These are phyloP conservation scores for Heliothis virescens DNA, from an alignment of 1,140 invertebrate genomes.

Conservation along the genomic window DNA sequence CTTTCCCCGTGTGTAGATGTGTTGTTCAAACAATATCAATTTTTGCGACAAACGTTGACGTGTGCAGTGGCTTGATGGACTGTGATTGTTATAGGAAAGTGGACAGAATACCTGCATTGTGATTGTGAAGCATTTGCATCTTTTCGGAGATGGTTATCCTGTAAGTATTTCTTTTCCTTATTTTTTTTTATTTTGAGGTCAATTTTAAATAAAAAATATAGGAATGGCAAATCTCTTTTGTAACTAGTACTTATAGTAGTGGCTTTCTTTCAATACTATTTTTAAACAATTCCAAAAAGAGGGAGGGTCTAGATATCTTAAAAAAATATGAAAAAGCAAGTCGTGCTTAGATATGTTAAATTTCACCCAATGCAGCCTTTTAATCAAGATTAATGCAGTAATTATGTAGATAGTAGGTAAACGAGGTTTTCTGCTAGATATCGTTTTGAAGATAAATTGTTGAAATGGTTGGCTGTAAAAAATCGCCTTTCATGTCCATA, in stretches of 20 bases:
- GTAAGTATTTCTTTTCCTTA: constrained; percentile 67
- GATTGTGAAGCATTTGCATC: constrained; percentile 57
- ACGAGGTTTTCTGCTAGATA: no score
- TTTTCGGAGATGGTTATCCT: constrained; percentile 82
- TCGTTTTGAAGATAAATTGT: no score
- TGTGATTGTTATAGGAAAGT: constrained; percentile 52
- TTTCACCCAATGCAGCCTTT: no score
- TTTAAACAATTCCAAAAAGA: no score
- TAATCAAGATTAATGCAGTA: no score
- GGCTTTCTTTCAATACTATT: no score
- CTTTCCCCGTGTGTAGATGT: constrained; percentile 66
- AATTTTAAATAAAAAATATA: not conserved
- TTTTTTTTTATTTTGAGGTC: not conserved
- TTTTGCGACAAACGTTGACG: constrained; percentile 35
- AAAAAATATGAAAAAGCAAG: no score
- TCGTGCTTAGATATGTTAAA: no score
- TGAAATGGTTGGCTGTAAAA: no score
- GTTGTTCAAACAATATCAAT: constrained; percentile 45
- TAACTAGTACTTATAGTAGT: not conserved
- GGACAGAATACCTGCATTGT: constrained; percentile 53
- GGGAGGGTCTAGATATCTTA: no score
- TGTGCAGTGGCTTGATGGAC: constrained; percentile 52
- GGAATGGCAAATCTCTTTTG: not conserved
- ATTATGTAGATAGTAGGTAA: no score
- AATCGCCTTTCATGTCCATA: no score